Evolutionary conservation across 1,140 invertebrate species (phyloP), one percentile per base, ranked within the genome.

Genomic region (Leptinotarsa texana): DNA sequence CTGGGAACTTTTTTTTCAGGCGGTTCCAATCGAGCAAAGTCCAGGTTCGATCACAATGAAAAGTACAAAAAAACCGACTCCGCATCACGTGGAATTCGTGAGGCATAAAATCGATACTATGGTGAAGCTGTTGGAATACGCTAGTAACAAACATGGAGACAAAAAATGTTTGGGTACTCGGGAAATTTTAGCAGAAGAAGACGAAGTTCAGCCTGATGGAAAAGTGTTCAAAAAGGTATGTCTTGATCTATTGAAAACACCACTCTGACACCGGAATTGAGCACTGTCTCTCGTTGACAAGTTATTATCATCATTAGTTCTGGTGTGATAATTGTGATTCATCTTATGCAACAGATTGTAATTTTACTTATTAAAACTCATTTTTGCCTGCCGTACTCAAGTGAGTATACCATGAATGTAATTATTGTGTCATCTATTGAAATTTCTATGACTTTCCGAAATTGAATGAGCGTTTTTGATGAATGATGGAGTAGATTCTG

Each of bases 131-230:
- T 91, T 98, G 75, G 88, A 90, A 13, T 93, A 92, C 84, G 92
- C 94, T 21, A 88, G 90, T 5, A 88, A 90, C 73, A 88, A 90
- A 67, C 93, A 95, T 86, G 87, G 87, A 1, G 87, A 91, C 11
- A 92, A 92, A 79, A 89, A 86, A 42, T 97, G 95, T 81, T 88
- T 98, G 48, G 98, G 98, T 13, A 97, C 95, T 0, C 88, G 98
- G 63, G 90, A 96, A 80, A 92, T 99, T 69, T 87, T 98, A 8
- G 91, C 92, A 69, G 96, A 98, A 84, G 95, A 97, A 83, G 95
- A 99, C 82, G 97, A 99, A 85, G 85, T 91, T 2, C 96, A 98
- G 84, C 91, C 93, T 0, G 97, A 98, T 86, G 97, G 97, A 51
- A 91, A 95, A 82, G 89, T 98, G 22, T 99, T 99, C 82, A 98